Evolutionary conservation across 1,140 invertebrate species (phyloP).

Genomic region (Ericerus pela): DNA sequence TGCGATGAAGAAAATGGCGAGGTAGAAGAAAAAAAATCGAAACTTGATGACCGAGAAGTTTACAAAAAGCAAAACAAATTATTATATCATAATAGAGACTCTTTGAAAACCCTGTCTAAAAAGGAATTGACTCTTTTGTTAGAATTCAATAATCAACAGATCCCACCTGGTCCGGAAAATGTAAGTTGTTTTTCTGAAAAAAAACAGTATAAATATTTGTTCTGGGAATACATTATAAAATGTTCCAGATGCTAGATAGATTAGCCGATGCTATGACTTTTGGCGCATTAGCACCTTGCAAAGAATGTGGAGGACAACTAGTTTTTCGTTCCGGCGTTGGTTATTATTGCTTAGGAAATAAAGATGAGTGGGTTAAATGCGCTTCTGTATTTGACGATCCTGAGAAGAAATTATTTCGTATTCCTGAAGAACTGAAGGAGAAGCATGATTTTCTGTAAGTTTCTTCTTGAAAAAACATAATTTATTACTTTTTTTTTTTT

Average conservation of each 20-base stretch:
- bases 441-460: conserved; percentile 43
- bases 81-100: conserved; percentile 54
- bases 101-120: conserved; percentile 37
- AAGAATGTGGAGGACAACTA: conserved; percentile 63
- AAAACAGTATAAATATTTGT: conserved; percentile 1
- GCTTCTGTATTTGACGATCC: conserved; percentile 54
- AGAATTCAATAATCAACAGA: conserved; percentile 51
- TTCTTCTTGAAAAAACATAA: background rate
- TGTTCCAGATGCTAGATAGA: conserved; percentile 53
- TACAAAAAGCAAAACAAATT: conserved; percentile 61
- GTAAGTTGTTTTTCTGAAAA: background rate
- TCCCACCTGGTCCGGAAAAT: conserved; percentile 36
- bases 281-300: conserved; percentile 63
- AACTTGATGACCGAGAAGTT: conserved; percentile 39
- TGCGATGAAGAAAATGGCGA: conserved; percentile 34
- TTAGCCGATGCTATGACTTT: conserved; percentile 75
- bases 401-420: conserved; percentile 49
- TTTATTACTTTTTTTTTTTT: conserved; percentile 15
- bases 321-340: conserved; percentile 49
- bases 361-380: conserved; percentile 87
- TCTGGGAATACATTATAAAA: conserved; percentile 15
- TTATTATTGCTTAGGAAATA: conserved; percentile 63
- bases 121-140: conserved; percentile 46
- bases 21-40: conserved; percentile 46
- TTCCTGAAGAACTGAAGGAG: conserved; percentile 51